These are phyloP conservation scores for Eubasilissa splendida DNA, from an alignment of 2,888 invertebrate species.

Conservation along the genomic window DNA sequence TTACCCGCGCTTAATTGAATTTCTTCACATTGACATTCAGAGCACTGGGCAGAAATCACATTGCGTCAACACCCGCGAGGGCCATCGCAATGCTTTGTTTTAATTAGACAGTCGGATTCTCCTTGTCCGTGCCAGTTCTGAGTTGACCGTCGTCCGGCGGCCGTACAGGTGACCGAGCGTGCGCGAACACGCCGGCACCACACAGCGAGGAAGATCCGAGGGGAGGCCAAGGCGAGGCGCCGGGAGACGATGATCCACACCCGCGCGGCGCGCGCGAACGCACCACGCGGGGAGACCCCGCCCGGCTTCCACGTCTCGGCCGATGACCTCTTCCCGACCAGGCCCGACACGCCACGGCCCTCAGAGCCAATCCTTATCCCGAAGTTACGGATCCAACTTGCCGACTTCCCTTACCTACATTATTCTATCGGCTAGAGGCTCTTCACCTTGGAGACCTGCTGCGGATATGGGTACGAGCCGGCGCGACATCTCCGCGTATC, in stretches of 20 bases:
- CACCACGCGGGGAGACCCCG: slow-evolving; percentile 38
- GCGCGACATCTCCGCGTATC: slow-evolving; percentile 61
- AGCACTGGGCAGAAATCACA: slow-evolving; percentile 82
- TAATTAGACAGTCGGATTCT: slow-evolving; percentile 80
- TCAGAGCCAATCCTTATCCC: slow-evolving; percentile 84
- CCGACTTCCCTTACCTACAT: slow-evolving; percentile 81
- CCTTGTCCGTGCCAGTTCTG: slow-evolving; percentile 78
- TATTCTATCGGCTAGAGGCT: slow-evolving; percentile 79
- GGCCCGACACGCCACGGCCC: slow-evolving; percentile 76
- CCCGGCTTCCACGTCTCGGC: slow-evolving; percentile 57
- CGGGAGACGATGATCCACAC: slow-evolving; percentile 64
- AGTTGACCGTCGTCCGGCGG: slow-evolving; percentile 72
- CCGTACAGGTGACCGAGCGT: slow-evolving; percentile 63
- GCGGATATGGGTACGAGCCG: slow-evolving; percentile 79
- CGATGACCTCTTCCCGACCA: slow-evolving; percentile 64
- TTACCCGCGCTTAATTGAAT: slow-evolving; percentile 77
- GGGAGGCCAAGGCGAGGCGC: slow-evolving; percentile 65
- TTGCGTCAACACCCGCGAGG: slow-evolving; percentile 75
- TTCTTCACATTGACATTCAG: slow-evolving; percentile 79
- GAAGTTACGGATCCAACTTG: slow-evolving; percentile 79
- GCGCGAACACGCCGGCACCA: slow-evolving; percentile 59
- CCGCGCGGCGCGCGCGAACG: slow-evolving; percentile 46
- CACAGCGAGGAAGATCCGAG: slow-evolving; percentile 63
- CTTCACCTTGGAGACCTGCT: slow-evolving; percentile 84
- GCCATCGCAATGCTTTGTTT: slow-evolving; percentile 81